phyloP scores from a whole-genome alignment of 2,888 invertebrate species.

The Lampropteryx suffumata region DNA sequence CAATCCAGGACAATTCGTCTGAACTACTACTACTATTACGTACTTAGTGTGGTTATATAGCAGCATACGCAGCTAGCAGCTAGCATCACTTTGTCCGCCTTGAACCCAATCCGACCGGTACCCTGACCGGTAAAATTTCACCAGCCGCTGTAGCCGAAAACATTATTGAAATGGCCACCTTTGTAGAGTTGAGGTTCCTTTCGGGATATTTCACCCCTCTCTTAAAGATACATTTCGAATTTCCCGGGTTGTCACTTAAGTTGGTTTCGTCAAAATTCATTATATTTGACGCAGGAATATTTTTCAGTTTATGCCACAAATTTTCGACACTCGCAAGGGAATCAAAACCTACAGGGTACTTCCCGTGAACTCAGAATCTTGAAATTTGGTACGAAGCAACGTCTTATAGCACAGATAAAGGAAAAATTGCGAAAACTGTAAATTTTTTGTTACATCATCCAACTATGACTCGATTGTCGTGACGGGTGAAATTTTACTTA shows the following conservation, averaged over 20 bases:
- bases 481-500: too few species aligned
- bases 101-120: too few species aligned
- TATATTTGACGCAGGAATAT: background rate
- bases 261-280: too few species aligned
- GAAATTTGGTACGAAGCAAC: too few species aligned
- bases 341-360: too few species aligned
- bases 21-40: background rate
- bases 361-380: too few species aligned
- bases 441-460: too few species aligned
- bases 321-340: too few species aligned
- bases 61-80: too few species aligned
- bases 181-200: background rate
- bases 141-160: background rate
- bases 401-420: too few species aligned
- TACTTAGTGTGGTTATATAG: background rate
- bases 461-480: too few species aligned
- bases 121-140: background rate
- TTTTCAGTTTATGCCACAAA: background rate
- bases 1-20: background rate
- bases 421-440: too few species aligned
- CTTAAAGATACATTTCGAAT: background rate
- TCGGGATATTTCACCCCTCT: background rate
- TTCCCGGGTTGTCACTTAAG: background rate
- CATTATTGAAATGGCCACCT: background rate
- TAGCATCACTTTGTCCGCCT: background rate